Conservation (phyloP, 1,140 invertebrate species). For the Aplysia californica region DNA sequence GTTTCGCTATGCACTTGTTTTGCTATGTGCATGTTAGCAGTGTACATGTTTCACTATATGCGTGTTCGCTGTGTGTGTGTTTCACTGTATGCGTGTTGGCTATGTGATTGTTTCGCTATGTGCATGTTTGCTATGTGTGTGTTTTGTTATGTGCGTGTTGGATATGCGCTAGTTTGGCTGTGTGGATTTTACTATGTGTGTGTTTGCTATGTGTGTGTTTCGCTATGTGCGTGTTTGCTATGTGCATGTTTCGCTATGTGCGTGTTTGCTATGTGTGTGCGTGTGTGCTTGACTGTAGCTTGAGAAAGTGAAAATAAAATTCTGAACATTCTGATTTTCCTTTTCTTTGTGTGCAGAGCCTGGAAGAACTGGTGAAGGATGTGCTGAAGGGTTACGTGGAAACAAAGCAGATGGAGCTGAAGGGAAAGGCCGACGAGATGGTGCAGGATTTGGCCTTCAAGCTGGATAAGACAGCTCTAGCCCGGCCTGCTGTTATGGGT, state of each 20-base stretch:
- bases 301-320: not conserved
- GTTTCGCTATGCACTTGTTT: no score
- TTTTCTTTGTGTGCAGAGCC: not conserved
- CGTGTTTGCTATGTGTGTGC: no score
- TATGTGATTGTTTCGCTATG: no score
- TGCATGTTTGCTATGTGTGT: no score
- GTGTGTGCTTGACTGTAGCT: not conserved
- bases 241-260: no score
- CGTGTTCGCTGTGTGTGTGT: no score
- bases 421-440: not conserved
- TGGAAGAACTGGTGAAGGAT: not conserved
- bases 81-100: no score
- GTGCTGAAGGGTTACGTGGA: not conserved
- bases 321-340: not conserved
- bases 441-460: not conserved
- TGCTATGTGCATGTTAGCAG: no score
- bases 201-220: no score
- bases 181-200: not conserved
- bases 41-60: no score
- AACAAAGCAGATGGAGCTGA: slow-evolving; percentile 10
- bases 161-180: not conserved
- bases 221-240: no score
- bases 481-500: slow-evolving; percentile 2
- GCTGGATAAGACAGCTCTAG: not conserved
- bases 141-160: no score